These are phyloP conservation scores for Notothenia rossii DNA, from an alignment of 2,113 vertebrate genomes.

Conservation along the genomic window DNA sequence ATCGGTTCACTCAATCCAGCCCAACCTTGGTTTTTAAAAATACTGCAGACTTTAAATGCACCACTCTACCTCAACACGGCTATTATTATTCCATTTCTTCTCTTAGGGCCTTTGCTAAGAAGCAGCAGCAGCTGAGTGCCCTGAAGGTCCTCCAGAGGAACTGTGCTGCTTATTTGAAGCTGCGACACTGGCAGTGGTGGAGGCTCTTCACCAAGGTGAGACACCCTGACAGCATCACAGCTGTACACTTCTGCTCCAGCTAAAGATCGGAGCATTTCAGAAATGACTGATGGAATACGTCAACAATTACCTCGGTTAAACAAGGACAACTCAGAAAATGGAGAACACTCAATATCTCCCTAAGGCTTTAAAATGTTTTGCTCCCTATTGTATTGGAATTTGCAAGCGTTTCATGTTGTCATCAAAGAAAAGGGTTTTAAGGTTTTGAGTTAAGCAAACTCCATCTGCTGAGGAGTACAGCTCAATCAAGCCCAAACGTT, in stretches of 20 bases:
- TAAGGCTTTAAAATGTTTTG: not conserved
- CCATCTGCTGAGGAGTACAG: not conserved
- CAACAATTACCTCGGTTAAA: not conserved
- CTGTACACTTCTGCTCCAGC: not conserved
- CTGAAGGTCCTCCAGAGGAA: slow-evolving; percentile 98
- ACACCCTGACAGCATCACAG: not conserved
- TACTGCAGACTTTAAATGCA: not conserved
- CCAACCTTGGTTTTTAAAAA: not conserved
- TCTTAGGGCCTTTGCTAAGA: slow-evolving; percentile 94
- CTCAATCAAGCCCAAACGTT: not conserved
- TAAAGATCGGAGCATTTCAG: not conserved
- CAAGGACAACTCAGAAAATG: not conserved
- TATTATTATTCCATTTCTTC: not conserved
- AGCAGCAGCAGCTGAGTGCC: slow-evolving; percentile 97
- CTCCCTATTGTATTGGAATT: too few species aligned
- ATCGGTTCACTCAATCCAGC: not conserved
- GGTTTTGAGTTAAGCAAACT: not conserved
- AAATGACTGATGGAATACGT: not conserved
- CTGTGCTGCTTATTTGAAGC: slow-evolving; percentile 95
- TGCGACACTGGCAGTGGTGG: slow-evolving; percentile 99
- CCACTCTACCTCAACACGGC: not conserved
- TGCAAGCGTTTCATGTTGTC: not conserved
- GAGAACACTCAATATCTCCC: not conserved
- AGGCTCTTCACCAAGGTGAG: slow-evolving; percentile 96
- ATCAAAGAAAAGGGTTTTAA: too few species aligned